Evolutionary conservation across 2,797 vertebrate species (phyloP).

Genomic region (Takifugu rubripes): DNA sequence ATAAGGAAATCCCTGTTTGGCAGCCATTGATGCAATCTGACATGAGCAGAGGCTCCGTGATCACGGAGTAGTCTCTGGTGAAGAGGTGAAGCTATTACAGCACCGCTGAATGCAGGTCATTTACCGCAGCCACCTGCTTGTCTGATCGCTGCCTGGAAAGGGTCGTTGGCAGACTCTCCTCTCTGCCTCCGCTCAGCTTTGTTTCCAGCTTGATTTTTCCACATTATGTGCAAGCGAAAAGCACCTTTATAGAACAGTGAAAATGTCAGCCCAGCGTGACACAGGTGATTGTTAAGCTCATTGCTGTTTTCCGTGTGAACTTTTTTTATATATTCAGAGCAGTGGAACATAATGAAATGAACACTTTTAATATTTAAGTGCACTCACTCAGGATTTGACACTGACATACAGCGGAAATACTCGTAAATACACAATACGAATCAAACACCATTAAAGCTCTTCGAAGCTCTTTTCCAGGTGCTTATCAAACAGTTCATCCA

Average conservation of each 20-base stretch:
- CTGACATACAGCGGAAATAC: no score
- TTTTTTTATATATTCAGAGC: not conserved
- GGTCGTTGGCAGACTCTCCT: conserved; percentile 20
- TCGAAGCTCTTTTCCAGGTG: no score
- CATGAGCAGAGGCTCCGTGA: conserved; percentile 55
- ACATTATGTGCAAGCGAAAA: not conserved
- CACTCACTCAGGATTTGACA: not conserved
- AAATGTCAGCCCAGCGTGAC: no score
- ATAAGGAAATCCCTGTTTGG: conserved; percentile 56
- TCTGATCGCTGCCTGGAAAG: conserved; percentile 42
- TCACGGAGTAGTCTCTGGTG: conserved; percentile 57
- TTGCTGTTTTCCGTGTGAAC: no score
- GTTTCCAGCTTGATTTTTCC: conserved; percentile 1
- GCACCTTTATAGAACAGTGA: no score
- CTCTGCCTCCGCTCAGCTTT: not conserved
- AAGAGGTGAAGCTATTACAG: conserved; percentile 65
- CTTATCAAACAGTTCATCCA: no score
- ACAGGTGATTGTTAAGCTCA: no score
- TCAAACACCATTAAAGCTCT: no score
- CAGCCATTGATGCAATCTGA: conserved; percentile 57
- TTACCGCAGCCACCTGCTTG: conserved; percentile 61
- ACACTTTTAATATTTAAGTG: no score
- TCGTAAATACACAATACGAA: no score
- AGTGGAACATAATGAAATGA: not conserved
- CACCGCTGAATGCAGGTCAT: conserved; percentile 56